phyloP scores from a whole-genome alignment of 2,113 vertebrate species.

The Antennarius striatus region DNA sequence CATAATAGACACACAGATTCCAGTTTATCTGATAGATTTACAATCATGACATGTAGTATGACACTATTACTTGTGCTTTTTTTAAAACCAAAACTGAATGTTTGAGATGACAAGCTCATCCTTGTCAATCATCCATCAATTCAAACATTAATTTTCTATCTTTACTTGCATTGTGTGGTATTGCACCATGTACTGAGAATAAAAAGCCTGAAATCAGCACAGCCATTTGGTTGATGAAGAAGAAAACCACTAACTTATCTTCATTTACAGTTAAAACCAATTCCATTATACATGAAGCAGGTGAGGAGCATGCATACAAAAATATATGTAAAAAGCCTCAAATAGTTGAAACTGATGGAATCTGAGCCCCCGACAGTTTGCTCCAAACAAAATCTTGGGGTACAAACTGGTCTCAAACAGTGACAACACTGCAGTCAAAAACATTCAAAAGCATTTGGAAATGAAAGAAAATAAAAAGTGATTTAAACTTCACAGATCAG shows the following conservation, averaged over 20 bases:
- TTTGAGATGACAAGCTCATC: no score
- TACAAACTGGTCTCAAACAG: slow-evolving; percentile 7
- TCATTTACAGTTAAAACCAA: no score
- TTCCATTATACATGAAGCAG: no score
- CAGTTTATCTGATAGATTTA: neutral
- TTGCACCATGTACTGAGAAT: neutral
- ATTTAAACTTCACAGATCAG: neutral
- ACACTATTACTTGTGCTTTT: neutral
- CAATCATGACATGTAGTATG: no score
- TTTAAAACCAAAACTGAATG: no score
- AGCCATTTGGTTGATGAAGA: no score
- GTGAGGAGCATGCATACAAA: no score
- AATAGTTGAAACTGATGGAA: neutral
- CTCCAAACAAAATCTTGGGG: neutral
- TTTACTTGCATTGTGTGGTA: no score
- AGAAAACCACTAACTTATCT: no score
- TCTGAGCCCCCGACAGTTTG: neutral
- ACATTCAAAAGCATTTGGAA: neutral
- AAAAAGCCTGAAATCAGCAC: neutral
- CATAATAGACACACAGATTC: neutral
- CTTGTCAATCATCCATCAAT: no score
- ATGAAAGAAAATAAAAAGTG: neutral
- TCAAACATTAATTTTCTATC: no score
- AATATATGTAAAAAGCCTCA: no score
- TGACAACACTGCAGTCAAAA: neutral